These are phyloP conservation scores for Calycopis cecrops DNA, from an alignment of 1,140 invertebrate species.

Conservation along the genomic window DNA sequence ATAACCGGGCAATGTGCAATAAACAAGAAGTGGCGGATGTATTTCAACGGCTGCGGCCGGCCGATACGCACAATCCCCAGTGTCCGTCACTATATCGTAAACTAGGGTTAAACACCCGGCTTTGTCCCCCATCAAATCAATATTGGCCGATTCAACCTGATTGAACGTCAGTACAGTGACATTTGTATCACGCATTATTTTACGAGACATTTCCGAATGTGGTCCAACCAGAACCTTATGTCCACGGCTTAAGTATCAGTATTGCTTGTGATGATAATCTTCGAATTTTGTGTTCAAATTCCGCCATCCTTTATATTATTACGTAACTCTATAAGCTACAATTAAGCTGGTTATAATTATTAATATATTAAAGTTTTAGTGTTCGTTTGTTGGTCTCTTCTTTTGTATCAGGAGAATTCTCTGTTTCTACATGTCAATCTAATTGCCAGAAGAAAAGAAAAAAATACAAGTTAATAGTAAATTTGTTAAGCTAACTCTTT, in stretches of 20 bases:
- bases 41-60: constrained; percentile 14
- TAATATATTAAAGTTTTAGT: no score
- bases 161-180: constrained; percentile 19
- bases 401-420: no score
- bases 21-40: constrained; percentile 20
- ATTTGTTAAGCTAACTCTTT: no score
- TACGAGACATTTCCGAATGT: background rate
- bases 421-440: no score
- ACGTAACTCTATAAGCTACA: background rate
- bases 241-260: background rate
- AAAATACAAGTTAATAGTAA: no score
- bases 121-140: constrained; percentile 22
- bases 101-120: constrained; percentile 26
- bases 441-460: no score
- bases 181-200: constrained; percentile 17
- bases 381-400: no score
- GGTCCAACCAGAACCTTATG: background rate
- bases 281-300: constrained; percentile 10
- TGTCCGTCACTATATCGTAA: constrained; percentile 28
- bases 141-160: constrained; percentile 23
- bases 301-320: constrained; percentile 9
- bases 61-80: constrained; percentile 18
- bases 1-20: constrained; percentile 11
- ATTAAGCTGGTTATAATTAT: background rate
- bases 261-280: background rate